Percentiles rank a stretch among this genome's conserved stretches.
Conservation (phyloP, 2,113 vertebrate genomes). For the Polyodon spathula region DNA sequence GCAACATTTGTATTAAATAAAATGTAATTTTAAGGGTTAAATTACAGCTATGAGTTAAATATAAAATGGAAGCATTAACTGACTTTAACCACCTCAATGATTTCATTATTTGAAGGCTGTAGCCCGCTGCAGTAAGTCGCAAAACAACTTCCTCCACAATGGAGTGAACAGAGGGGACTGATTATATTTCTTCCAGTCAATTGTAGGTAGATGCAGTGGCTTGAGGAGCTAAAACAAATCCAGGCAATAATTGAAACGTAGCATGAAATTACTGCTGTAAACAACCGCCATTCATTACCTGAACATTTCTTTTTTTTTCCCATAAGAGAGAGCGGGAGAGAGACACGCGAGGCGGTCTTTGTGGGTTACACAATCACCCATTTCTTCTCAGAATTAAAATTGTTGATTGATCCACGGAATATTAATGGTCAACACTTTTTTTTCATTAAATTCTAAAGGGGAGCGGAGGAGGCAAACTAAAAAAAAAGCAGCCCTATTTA, state of each 20-base stretch:
- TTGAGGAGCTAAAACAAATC: slow-evolving; percentile 88
- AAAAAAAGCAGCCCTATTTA: slow-evolving; percentile 72
- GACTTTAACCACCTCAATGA: slow-evolving; percentile 62
- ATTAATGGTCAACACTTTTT: slow-evolving; percentile 82
- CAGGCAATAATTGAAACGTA: slow-evolving; percentile 98
- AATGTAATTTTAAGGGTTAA: slow-evolving; percentile 26
- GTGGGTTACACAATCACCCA: slow-evolving; percentile 54
- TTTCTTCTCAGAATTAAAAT: slow-evolving; percentile 76
- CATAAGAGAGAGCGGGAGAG: slow-evolving; percentile 55
- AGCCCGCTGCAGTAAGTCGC: slow-evolving; percentile 63
- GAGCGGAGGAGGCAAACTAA: slow-evolving; percentile 42
- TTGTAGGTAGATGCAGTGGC: slow-evolving; percentile 70
- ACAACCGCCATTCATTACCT: slow-evolving; percentile 91
- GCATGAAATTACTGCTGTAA: slow-evolving; percentile 98
- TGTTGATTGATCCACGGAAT: slow-evolving; percentile 81
- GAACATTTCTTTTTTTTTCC: slow-evolving; percentile 71
- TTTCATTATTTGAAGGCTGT: slow-evolving; percentile 65
- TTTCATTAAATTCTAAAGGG: slow-evolving; percentile 81
- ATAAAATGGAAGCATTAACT: slow-evolving; percentile 53
- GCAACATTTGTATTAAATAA: too few relatives aligned
- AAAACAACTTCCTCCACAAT: slow-evolving; percentile 61
- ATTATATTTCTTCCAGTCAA: slow-evolving; percentile 77
- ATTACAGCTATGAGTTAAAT: slow-evolving; percentile 28
- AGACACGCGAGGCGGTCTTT: slow-evolving; percentile 47
- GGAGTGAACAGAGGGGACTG: slow-evolving; percentile 47